Conservation (phyloP, 2,888 invertebrate genomes). For the Eristalinus sepulchralis region DNA sequence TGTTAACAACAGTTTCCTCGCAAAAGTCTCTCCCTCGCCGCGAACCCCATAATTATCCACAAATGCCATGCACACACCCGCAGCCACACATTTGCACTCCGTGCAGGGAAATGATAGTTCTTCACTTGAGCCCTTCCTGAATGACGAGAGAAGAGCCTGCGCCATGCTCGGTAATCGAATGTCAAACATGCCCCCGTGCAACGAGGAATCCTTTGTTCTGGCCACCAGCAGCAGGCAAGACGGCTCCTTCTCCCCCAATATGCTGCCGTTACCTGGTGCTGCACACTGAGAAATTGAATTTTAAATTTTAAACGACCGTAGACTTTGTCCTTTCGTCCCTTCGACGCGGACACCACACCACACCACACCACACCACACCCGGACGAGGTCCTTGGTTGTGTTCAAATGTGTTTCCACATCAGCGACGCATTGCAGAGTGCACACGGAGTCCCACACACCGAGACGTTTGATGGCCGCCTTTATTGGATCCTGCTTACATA, state of each 20-base stretch:
- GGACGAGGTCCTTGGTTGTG: background rate
- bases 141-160: background rate
- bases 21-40: background rate
- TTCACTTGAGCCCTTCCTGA: background rate
- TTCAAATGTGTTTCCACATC: slow-evolving; percentile 17
- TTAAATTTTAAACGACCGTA: slow-evolving; percentile 7
- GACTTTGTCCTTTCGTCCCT: background rate
- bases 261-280: background rate
- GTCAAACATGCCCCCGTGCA: slow-evolving; percentile 19
- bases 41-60: slow-evolving; percentile 11
- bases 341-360: too few species aligned
- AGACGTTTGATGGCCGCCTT: background rate
- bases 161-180: slow-evolving; percentile 14
- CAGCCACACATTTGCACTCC: background rate
- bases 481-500: slow-evolving; percentile 25
- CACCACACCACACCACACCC: background rate
- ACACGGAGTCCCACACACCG: background rate
- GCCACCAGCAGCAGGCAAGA: background rate
- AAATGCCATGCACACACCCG: background rate
- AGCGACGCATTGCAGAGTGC: slow-evolving; percentile 42
- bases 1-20: slow-evolving; percentile 17
- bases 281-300: slow-evolving; percentile 13
- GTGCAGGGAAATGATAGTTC: background rate
- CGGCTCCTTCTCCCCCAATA: background rate
- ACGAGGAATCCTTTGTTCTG: slow-evolving; percentile 20